These are phyloP conservation scores for Sarcophaga caerulescens DNA, from an alignment of 2,888 invertebrate genomes.

Conservation along the genomic window DNA sequence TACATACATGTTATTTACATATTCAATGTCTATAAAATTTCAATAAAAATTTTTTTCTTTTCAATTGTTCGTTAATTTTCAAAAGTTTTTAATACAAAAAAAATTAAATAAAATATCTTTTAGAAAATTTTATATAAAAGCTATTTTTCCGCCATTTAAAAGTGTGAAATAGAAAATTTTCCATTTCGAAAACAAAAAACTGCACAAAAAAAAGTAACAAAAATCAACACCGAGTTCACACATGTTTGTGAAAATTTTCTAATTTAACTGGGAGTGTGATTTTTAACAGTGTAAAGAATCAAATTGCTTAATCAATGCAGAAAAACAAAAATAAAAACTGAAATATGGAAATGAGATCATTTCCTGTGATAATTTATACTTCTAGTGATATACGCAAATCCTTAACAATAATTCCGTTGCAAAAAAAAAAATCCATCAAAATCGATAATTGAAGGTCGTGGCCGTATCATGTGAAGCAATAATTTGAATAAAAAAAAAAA, in stretches of 20 bases:
- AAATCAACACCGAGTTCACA: conserved; percentile 15
- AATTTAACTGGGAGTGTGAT: conserved; percentile 29
- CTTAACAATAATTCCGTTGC: too few species aligned
- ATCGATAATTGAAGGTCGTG: too few species aligned
- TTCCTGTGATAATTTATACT: background rate
- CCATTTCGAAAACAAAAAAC: conserved; percentile 14
- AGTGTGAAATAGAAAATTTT: conserved; percentile 44
- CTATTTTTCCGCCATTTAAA: conserved; percentile 23
- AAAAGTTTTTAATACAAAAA: conserved; percentile 4
- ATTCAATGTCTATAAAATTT: conserved; percentile 47
- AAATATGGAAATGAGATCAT: conserved; percentile 9
- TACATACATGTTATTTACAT: too few species aligned
- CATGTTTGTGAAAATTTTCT: conserved; percentile 28
- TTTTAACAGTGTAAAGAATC: conserved; percentile 1
- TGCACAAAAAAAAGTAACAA: too few species aligned
- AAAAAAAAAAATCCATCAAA: too few species aligned
- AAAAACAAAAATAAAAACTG: background rate
- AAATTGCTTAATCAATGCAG: background rate
- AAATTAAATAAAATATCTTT: background rate
- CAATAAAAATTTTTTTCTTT: conserved; percentile 18
- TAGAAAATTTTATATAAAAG: conserved; percentile 1
- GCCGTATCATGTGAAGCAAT: too few species aligned
- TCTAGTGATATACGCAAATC: background rate
- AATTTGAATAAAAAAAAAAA: too few species aligned
- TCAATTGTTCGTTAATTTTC: conserved; percentile 34